Conservation (phyloP, 1,140 invertebrate species). For the Medauroidea extradentata region DNA sequence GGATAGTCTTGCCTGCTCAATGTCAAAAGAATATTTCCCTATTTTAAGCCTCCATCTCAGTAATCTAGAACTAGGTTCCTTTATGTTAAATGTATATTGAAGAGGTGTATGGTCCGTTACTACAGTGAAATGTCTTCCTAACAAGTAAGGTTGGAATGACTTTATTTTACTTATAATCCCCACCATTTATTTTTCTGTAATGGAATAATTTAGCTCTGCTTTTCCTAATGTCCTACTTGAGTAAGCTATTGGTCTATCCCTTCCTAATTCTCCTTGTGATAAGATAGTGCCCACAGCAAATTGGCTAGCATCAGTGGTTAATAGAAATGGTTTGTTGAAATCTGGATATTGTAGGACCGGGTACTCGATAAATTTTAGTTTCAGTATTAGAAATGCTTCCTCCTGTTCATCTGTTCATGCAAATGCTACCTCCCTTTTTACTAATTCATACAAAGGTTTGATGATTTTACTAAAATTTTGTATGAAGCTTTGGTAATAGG, state of each 20-base stretch:
- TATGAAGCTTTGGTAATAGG: conserved; percentile 30
- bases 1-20: conserved; percentile 13
- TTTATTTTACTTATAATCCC: conserved; percentile 22
- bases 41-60: conserved; percentile 33
- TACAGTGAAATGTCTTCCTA: conserved; percentile 19
- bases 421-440: conserved; percentile 22
- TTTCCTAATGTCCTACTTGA: conserved; percentile 29
- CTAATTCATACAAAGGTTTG: conserved; percentile 24
- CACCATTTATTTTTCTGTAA: conserved; percentile 27
- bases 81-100: conserved; percentile 29
- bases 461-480: conserved; percentile 26
- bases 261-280: conserved; percentile 22
- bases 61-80: conserved; percentile 24
- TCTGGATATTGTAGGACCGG: conserved; percentile 28
- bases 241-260: conserved; percentile 28
- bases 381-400: conserved; percentile 10
- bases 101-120: too few species aligned
- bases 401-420: conserved; percentile 12
- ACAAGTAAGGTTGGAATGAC: conserved; percentile 23
- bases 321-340: conserved; percentile 24
- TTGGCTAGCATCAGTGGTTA: conserved; percentile 27
- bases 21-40: conserved; percentile 35
- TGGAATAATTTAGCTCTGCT: conserved; percentile 24
- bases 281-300: conserved; percentile 24
- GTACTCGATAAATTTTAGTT: conserved; percentile 4